A percentile compares a stretch with the other conserved stretches of the same genome.
Conservation (phyloP, 2,797 vertebrate genomes). For the Sciurus vulgaris region DNA sequence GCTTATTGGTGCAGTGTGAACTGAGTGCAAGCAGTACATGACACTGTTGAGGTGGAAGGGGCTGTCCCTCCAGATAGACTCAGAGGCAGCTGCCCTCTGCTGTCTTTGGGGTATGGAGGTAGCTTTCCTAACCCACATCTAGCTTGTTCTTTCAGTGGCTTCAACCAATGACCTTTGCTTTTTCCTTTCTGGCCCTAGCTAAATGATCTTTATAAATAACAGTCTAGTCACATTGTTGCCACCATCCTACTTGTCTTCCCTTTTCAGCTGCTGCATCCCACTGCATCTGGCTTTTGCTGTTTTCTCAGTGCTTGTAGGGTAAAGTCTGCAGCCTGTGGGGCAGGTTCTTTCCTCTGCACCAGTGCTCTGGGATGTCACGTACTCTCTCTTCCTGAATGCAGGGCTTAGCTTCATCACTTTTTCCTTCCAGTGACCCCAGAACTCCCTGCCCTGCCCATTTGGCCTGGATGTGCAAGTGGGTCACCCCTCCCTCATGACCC, state of each 20-base stretch:
- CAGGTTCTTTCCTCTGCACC: background rate
- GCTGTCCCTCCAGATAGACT: background rate
- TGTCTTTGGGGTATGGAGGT: background rate
- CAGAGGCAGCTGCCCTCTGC: background rate
- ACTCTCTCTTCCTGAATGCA: background rate
- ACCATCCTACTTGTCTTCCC: background rate
- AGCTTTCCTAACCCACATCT: background rate
- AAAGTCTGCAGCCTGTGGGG: background rate
- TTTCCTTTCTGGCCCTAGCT: slow-evolving; percentile 30
- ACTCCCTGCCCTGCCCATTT: background rate
- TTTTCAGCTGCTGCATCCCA: too few relatives aligned
- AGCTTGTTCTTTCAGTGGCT: background rate
- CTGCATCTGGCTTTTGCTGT: background rate
- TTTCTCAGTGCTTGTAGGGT: background rate
- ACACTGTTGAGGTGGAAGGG: background rate
- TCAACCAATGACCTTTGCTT: background rate
- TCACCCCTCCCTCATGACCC: background rate
- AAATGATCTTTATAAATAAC: background rate
- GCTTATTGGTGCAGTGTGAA: background rate
- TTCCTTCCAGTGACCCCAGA: background rate
- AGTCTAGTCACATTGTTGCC: background rate
- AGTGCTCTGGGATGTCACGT: background rate
- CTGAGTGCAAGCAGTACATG: rapidly evolving
- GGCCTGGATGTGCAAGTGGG: background rate
- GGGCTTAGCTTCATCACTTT: background rate